phyloP scores from a whole-genome alignment of 2,888 invertebrate species.

The Morpho helenor region DNA sequence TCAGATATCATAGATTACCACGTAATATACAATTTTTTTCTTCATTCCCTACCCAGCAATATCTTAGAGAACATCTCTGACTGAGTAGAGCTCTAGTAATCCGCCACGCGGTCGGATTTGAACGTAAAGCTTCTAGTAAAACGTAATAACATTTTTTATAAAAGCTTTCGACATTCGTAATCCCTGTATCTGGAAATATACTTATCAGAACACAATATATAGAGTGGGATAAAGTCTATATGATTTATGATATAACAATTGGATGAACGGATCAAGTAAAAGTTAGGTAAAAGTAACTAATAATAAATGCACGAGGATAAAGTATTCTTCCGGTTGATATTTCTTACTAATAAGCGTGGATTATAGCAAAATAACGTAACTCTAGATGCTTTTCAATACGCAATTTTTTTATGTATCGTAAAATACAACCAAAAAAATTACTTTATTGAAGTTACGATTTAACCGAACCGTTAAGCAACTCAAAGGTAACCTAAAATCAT shows the following conservation, averaged over 20 bases:
- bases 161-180: conserved; percentile 30
- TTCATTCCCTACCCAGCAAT: neutral
- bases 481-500: too few relatives aligned
- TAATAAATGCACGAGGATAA: too few relatives aligned
- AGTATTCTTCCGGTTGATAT: too few relatives aligned
- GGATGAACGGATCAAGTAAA: neutral
- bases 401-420: too few relatives aligned
- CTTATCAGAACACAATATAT: too few relatives aligned
- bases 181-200: conserved; percentile 23
- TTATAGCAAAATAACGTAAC: too few relatives aligned
- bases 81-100: conserved; percentile 23
- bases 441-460: too few relatives aligned
- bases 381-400: too few relatives aligned
- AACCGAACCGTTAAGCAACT: too few relatives aligned
- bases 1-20: too few relatives aligned
- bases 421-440: too few relatives aligned
- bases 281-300: neutral
- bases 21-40: neutral
- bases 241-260: neutral
- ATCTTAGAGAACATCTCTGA: conserved; percentile 18
- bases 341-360: too few relatives aligned
- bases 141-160: conserved; percentile 32
- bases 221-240: neutral
- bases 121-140: conserved; percentile 30
- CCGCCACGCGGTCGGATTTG: conserved; percentile 27